Conservation (phyloP, 2,797 vertebrate genomes). For the Coracias cyanogaster region DNA sequence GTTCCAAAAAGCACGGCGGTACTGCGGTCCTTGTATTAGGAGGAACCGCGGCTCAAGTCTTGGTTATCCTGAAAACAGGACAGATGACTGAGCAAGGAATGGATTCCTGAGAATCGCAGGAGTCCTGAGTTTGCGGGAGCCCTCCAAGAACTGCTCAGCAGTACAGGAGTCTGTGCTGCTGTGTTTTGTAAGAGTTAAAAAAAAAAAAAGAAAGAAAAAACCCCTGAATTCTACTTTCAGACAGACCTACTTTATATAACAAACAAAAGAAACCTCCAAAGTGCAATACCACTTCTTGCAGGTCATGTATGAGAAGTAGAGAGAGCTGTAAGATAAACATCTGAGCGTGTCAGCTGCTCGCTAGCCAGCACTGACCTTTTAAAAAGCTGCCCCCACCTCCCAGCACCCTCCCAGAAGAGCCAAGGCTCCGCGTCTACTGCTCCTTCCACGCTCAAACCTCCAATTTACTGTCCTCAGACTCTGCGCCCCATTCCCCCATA, state of each 20-base stretch:
- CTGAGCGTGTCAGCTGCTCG: not conserved
- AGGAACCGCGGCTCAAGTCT: not conserved
- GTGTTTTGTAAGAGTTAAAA: not conserved
- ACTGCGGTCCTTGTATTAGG: not conserved
- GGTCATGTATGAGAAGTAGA: constrained; percentile 6
- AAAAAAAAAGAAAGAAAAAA: not conserved
- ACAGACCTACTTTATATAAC: not conserved
- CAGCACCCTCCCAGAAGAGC: not conserved
- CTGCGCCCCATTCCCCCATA: not conserved
- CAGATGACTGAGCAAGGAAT: not conserved
- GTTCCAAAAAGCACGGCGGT: not conserved
- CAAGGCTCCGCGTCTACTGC: not conserved
- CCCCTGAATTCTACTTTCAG: not conserved
- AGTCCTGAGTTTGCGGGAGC: not conserved
- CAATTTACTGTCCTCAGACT: not conserved
- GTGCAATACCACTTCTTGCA: constrained; percentile 13
- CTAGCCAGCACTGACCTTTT: constrained; percentile 35
- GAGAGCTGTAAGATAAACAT: constrained; percentile 43
- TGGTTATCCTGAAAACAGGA: not conserved
- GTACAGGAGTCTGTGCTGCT: not conserved
- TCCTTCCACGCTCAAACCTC: not conserved
- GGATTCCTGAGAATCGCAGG: not conserved
- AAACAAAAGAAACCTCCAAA: constrained; percentile 28
- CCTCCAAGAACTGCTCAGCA: not conserved
- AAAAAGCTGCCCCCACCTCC: not conserved